Evolutionary conservation across 2,888 invertebrate species (phyloP), one percentile per base, ranked within the genome.

Genomic region (Drosophila quinaria): DNA sequence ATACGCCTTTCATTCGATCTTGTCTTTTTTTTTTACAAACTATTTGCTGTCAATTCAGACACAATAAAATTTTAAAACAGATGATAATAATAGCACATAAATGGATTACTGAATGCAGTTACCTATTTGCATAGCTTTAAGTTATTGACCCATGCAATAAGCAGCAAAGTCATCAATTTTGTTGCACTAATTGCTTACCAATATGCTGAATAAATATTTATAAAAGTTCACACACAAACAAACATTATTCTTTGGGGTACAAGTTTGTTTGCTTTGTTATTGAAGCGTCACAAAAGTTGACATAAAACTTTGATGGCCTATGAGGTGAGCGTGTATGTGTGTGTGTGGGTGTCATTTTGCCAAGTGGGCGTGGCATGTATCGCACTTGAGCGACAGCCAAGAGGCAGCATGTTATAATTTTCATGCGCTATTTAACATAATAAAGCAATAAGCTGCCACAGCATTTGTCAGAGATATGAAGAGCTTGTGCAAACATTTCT

Each of bases 391-490:
- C 47, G 61, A 33, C 71, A 80, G 56, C 59, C 58, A 77, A 86
- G 72, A 87, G 80, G 49, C 75, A 70, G 73, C 80, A 73, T 84
- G 82, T 69, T 71, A 84, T 79, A 76, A 85, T 87, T 85, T 85
- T 79, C 81, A 87, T 87, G 88, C 86, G 85, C 83, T 84, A 81
- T 84, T 84, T 87, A 84, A 84, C 85, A 84, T 85, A 84, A 84
- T 85, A 80, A 81, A 79, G 88, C 82, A 86, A 85, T 84, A 87
- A 87, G 71, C 85, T 70, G 85, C 66, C 79, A 74, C 73, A 74
- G 54, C 68, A 68, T 65, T 62, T 66, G 64, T 64, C 66, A 58
- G 29, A 49, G 52, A 46, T 25, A 44, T 56, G 56, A 51, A 56
- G 64, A 77, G 61, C 49, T 62, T 59, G 25, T 6, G 66, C 56